A percentile compares a stretch with the other conserved stretches of the same genome.
phyloP scores from a whole-genome alignment of 2,888 invertebrate genomes.

The Lymantria monacha region DNA sequence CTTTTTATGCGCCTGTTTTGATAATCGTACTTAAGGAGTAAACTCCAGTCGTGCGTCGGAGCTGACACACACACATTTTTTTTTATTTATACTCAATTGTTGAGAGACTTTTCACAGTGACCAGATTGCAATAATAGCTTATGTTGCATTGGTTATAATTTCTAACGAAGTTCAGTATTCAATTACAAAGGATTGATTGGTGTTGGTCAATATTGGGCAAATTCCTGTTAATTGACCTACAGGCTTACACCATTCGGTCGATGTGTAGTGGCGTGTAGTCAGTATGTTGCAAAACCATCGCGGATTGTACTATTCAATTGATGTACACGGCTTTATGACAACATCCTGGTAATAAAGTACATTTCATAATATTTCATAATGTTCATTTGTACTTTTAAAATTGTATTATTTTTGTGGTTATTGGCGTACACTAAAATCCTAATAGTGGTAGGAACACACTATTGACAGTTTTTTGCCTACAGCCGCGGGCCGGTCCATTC shows the following conservation, averaged over 20 bases:
- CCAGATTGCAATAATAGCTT: slow-evolving; percentile 8
- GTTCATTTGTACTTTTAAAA: slow-evolving; percentile 2
- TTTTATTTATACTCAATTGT: too few relatives aligned
- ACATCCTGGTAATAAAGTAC: slow-evolving; percentile 11
- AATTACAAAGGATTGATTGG: slow-evolving; percentile 31
- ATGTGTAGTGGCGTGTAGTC: slow-evolving; percentile 19
- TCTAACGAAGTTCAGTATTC: slow-evolving; percentile 21
- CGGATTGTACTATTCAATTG: slow-evolving; percentile 14
- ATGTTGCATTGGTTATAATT: slow-evolving; percentile 29
- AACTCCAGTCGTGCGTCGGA: too few relatives aligned
- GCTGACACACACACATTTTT: too few relatives aligned
- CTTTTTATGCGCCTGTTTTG: too few relatives aligned
- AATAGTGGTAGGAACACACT: too few relatives aligned
- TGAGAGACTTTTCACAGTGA: background rate
- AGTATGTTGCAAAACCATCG: slow-evolving; percentile 7
- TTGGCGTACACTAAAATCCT: too few relatives aligned
- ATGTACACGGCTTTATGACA: slow-evolving; percentile 17
- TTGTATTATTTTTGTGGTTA: background rate
- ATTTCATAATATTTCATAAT: background rate
- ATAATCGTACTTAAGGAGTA: too few relatives aligned
- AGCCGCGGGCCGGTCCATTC: too few relatives aligned
- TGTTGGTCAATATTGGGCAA: slow-evolving; percentile 33
- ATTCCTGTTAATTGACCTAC: slow-evolving; percentile 35
- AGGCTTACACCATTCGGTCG: slow-evolving; percentile 30
- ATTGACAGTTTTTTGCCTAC: too few relatives aligned